These are phyloP conservation scores for Gari tellinella DNA, from an alignment of 2,888 invertebrate genomes.

Conservation along the genomic window DNA sequence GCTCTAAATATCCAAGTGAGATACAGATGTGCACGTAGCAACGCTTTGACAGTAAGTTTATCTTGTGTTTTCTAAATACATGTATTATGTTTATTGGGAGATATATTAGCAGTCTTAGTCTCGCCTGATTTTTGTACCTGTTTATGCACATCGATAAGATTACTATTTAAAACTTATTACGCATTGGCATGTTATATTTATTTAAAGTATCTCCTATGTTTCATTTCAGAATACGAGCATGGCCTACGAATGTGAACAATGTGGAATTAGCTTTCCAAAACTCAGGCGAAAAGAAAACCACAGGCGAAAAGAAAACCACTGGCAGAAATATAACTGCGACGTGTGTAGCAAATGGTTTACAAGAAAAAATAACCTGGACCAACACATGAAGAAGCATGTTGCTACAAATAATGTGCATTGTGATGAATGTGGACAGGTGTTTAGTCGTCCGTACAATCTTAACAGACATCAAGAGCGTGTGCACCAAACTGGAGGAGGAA, in stretches of 20 bases:
- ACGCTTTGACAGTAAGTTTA: no score
- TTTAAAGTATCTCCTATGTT: no score
- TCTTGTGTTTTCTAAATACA: no score
- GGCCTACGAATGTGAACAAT: background rate
- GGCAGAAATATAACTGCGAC: background rate
- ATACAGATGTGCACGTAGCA: no score
- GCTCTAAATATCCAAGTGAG: no score
- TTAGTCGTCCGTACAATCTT: conserved; percentile 7
- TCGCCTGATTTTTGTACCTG: no score
- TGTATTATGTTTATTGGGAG: no score
- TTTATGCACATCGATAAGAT: no score
- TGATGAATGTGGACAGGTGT: conserved; percentile 22
- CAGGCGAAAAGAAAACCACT: conserved; percentile 2
- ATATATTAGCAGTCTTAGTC: no score
- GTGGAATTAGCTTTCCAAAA: background rate
- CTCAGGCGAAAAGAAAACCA: conserved; percentile 4
- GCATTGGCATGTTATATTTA: no score
- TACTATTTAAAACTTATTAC: no score
- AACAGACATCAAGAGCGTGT: conserved; percentile 10
- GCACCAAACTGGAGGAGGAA: conserved; percentile 19
- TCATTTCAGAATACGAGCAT: background rate
- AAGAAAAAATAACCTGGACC: conserved; percentile 18
- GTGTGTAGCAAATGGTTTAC: conserved; percentile 18
- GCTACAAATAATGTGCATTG: conserved; percentile 13
- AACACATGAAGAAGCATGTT: conserved; percentile 14